Percentiles rank a stretch among this genome's conserved stretches.
These are phyloP conservation scores for Oryzias curvinotus DNA, from an alignment of 2,113 vertebrate genomes.

Conservation along the genomic window DNA sequence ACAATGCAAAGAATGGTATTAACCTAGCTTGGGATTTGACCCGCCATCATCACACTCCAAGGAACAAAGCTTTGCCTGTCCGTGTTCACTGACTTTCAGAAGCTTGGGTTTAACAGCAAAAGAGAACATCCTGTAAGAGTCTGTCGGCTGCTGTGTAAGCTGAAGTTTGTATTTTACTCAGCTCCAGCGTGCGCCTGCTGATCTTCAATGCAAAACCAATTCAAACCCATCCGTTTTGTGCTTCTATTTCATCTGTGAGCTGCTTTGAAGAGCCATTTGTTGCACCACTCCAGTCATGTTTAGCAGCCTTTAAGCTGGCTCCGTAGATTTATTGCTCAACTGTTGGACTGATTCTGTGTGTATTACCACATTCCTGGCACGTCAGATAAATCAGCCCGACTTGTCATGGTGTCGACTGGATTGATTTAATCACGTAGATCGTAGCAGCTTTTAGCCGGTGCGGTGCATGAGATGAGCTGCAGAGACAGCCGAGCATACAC, in stretches of 20 bases:
- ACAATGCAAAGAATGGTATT: too few species aligned
- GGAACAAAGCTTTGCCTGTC: too few species aligned
- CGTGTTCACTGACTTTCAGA: too few species aligned
- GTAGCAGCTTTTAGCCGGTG: conserved; percentile 21
- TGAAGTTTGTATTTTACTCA: not conserved
- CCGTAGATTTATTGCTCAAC: conserved; percentile 59
- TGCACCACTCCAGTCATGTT: conserved; percentile 39
- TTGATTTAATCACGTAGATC: conserved; percentile 58
- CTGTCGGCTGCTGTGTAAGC: not conserved
- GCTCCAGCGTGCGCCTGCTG: too few species aligned
- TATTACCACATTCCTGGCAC: conserved; percentile 44
- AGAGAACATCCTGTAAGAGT: not conserved
- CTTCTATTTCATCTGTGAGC: conserved; percentile 2
- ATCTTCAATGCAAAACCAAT: not conserved
- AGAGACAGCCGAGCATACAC: conserved; percentile 21
- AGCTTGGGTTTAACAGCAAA: too few species aligned
- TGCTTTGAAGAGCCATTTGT: conserved; percentile 32
- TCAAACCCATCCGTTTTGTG: conserved; percentile 1
- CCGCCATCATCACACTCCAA: too few species aligned
- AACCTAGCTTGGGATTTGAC: too few species aligned
- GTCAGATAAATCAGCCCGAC: conserved; percentile 61
- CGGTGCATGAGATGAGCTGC: conserved; percentile 20
- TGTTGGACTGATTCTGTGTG: conserved; percentile 53
- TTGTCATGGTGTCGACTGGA: conserved; percentile 62
- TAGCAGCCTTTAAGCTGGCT: conserved; percentile 38